These are phyloP conservation scores for Corythaixoides concolor DNA, from an alignment of 2,113 vertebrate genomes.

Conservation along the genomic window DNA sequence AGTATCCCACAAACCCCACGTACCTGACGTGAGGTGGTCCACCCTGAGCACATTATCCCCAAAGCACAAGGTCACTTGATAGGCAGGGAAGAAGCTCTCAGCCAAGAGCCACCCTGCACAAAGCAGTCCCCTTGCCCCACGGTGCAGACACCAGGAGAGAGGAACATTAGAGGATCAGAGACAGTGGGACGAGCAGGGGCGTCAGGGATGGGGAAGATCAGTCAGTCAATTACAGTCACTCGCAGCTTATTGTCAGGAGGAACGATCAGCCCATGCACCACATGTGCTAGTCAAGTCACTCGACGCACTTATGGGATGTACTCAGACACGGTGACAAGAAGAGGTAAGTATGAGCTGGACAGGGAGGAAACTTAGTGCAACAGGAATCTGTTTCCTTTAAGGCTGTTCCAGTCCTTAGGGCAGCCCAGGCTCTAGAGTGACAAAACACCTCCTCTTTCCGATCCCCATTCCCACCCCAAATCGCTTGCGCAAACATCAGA, in stretches of 20 bases:
- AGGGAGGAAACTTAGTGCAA: background rate
- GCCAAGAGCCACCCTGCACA: background rate
- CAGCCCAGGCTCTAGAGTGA: background rate
- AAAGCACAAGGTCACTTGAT: slow-evolving; percentile 65
- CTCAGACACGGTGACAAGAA: background rate
- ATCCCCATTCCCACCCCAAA: background rate
- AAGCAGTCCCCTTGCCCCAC: background rate
- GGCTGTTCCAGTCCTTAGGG: background rate
- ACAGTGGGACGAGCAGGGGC: background rate
- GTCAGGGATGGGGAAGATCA: background rate
- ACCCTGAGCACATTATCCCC: background rate
- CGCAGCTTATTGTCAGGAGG: background rate
- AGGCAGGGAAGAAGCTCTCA: background rate
- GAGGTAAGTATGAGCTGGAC: background rate
- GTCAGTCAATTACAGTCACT: background rate
- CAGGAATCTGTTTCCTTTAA: background rate
- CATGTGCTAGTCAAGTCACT: background rate
- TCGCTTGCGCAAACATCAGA: rapidly evolving
- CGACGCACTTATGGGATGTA: background rate
- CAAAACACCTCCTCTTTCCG: background rate
- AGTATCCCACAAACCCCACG: background rate
- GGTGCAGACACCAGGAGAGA: background rate
- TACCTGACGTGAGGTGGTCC: rapidly evolving
- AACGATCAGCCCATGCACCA: background rate
- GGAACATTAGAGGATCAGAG: background rate